Evolutionary conservation across 2,113 vertebrate genomes (phyloP), one percentile per base, ranked within the genome.

Genomic region (Calcarius ornatus): DNA sequence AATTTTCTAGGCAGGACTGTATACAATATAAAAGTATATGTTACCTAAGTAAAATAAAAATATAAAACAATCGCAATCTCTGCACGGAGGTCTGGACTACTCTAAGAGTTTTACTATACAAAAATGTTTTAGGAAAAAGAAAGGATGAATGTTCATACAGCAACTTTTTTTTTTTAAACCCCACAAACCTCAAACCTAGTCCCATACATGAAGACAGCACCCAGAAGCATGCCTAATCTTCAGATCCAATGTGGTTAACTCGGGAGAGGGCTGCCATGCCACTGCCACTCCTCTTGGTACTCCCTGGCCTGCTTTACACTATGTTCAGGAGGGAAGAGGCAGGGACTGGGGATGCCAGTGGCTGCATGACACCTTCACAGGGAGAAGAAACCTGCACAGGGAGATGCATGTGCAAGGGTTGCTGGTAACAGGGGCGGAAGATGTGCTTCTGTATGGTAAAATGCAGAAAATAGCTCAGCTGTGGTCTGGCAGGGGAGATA

Each of bases 361-460:
- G 22, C 42, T 73, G 20, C 10, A 13, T 11, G 15, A 61, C 89
- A 61, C 31, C 23, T 37, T 20, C 13, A 9, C 1, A 53, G 37
- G 15, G 21, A 56, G 33, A n/a, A n/a, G n/a, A 38, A 38, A 61
- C 31, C 23, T 37, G 22, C 13, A 9, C 1, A 53, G 37, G 15
- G 21, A 56, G 33, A 25, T 25, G 23, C 2, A 15, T 0, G 0
- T 11, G 21, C 13, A 35, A 47, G 28, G 22, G 22, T 2, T 47
- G 35, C 35, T 85, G 35, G 23, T 25, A 43, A 31, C 3, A 42
- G 56, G 3, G 0, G 11, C 9, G 33, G 56, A 60, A 65, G 37
- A 43, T 43, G 24, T 21, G 12, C 20, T 63, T 7, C 23, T 45
- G 0, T 23, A 24, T 5, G 15, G 30, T 5, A 31, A 81, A 64